Base-by-base conservation (phyloP, 1,140 invertebrate genomes). In the Eumeta japonica region DNA sequence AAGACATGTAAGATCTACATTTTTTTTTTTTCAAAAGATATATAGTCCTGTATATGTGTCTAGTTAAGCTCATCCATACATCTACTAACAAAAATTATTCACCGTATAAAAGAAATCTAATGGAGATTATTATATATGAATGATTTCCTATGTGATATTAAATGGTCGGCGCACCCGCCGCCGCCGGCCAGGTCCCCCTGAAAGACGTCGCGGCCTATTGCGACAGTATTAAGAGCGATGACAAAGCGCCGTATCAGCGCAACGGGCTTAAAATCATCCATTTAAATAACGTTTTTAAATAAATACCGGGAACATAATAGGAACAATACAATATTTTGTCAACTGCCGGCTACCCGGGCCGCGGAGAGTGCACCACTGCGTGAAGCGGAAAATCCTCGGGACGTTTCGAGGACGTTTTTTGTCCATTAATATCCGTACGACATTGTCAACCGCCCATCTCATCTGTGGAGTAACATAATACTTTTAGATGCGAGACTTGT, bases 221-320 rank as follows among this genome's bases (percentile, higher is more conserved):
- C 61, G 57, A 60, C 52, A 58, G 52, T 56, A 73, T 70, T 65
- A 68, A 54, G 16, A 28, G 45, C 12, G 50, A 46, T 45, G 44
- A 74, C 66, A 74, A 74, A 58, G 50, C n/a, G 66, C 35, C 37
- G 53, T 55, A 68, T 70, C 59, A 56, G 50, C 41, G 51, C 59
- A 60, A 62, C 59, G 54, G 52, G 65, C 65, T 74, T 74, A 74
- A 63, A 71, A 66, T 71, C 66, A 74, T 70, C 59, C 66, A 74
- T 74, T 72, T 71, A 67, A 71, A 74, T 74, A 70, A 71, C 62
- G 62, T 70, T 74, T 73, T 74, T 71, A 74, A 74, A 74, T 74
- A 74, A 74, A 74, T 74, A 74, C 63, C 53, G 52, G 46, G 54
- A 52, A 63, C 60, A 74, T 74, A 74, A 74, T 74, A 71, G 66